These are phyloP conservation scores for Platycheirus rosarum DNA, from an alignment of 2,888 invertebrate species.

Conservation along the genomic window DNA sequence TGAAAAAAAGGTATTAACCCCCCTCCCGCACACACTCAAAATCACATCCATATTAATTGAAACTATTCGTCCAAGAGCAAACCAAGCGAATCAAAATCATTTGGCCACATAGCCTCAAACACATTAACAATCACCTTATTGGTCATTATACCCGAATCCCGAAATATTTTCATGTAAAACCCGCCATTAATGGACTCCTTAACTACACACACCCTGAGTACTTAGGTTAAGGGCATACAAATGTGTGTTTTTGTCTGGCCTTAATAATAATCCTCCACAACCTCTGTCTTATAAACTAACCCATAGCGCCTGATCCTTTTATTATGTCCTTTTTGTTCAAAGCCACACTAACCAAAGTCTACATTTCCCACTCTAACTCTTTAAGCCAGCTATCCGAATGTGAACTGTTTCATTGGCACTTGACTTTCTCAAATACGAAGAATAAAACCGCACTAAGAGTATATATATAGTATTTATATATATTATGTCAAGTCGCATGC, in stretches of 20 bases:
- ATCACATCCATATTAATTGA: conserved; percentile 17
- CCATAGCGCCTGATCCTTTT: conserved; percentile 63
- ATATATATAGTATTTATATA: not conserved
- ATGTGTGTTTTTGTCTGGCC: conserved; percentile 48
- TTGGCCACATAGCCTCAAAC: conserved; percentile 4
- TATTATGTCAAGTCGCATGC: conserved; percentile 14
- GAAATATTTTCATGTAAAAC: conserved; percentile 11
- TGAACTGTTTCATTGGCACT: conserved; percentile 51
- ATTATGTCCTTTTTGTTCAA: conserved; percentile 43
- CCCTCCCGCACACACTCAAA: not conserved
- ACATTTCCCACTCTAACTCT: conserved; percentile 1
- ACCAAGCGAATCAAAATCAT: conserved; percentile 50
- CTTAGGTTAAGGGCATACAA: conserved; percentile 49
- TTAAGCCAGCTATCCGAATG: too few relatives aligned
- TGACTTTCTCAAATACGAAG: conserved; percentile 25
- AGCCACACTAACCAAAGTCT: too few relatives aligned
- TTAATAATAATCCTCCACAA: conserved; percentile 40
- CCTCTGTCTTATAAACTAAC: conserved; percentile 56
- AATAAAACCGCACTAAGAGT: conserved; percentile 24
- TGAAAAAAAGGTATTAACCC: not conserved
- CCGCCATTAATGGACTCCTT: conserved; percentile 11
- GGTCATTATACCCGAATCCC: conserved; percentile 32
- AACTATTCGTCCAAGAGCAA: conserved; percentile 6
- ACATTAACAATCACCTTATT: conserved; percentile 46
- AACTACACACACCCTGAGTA: not conserved